phyloP scores from a whole-genome alignment of 2,888 invertebrate genomes.

The Eledona agricola region DNA sequence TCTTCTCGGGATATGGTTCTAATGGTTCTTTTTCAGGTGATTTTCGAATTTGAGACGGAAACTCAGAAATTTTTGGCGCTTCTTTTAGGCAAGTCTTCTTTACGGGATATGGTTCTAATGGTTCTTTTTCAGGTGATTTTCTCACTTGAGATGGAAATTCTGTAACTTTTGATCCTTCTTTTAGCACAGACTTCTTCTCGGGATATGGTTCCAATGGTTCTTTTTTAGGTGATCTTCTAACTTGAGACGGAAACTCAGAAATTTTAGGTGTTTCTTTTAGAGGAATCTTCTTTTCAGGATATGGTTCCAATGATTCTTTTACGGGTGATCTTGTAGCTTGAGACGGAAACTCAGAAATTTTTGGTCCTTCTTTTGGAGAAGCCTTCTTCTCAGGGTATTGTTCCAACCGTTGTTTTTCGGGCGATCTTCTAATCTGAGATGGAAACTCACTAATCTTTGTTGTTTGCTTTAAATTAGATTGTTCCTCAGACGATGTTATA shows the following conservation, averaged over 20 bases:
- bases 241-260: slow-evolving; percentile 27
- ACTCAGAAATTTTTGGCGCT: slow-evolving; percentile 24
- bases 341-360: slow-evolving; percentile 11
- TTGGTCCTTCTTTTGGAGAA: slow-evolving; percentile 6
- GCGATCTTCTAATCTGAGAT: slow-evolving; percentile 8
- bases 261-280: slow-evolving; percentile 7
- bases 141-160: too few relatives aligned
- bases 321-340: slow-evolving; percentile 33
- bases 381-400: slow-evolving; percentile 2
- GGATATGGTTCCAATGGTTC: slow-evolving; percentile 6
- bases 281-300: slow-evolving; percentile 5
- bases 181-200: too few relatives aligned
- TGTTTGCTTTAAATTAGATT: not conserved
- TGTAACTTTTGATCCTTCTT: too few relatives aligned
- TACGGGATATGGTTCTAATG: too few relatives aligned
- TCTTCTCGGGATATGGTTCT: slow-evolving; percentile 27
- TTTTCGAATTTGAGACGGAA: slow-evolving; percentile 34
- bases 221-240: slow-evolving; percentile 29
- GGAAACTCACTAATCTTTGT: too few relatives aligned
- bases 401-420: not conserved
- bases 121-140: slow-evolving; percentile 28
- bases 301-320: slow-evolving; percentile 10
- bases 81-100: slow-evolving; percentile 12
- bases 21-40: slow-evolving; percentile 26
- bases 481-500: slow-evolving; percentile 18